A percentile compares a stretch with the other conserved stretches of the same genome.
Conservation (phyloP, 2,797 vertebrate species). For the Telmatherina bonti region DNA sequence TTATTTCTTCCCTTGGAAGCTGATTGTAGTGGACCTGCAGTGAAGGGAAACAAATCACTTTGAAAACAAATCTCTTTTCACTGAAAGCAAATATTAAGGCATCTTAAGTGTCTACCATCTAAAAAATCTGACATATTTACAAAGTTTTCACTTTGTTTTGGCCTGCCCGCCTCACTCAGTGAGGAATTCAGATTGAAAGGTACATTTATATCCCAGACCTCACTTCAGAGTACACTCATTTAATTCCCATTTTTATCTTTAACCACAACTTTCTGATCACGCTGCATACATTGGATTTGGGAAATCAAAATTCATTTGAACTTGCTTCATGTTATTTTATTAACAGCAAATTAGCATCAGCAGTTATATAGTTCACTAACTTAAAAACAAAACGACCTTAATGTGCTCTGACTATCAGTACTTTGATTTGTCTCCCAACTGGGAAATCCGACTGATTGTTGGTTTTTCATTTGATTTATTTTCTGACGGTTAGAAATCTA, state of each 20-base stretch:
- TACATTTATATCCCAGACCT: not conserved
- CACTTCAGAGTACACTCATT: not conserved
- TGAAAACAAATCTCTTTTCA: not conserved
- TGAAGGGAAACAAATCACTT: not conserved
- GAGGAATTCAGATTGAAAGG: not conserved
- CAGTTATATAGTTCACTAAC: not conserved
- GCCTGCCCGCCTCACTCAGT: no score
- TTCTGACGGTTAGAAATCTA: not conserved
- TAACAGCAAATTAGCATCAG: not conserved
- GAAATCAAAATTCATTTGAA: not conserved
- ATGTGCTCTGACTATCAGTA: not conserved
- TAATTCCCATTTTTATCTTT: not conserved
- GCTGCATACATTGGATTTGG: not conserved
- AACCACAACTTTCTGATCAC: not conserved
- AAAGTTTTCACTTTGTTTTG: not conserved
- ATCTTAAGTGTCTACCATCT: not conserved
- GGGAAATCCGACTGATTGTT: not conserved
- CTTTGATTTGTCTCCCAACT: not conserved
- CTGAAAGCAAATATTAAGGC: not conserved
- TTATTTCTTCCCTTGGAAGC: conserved; percentile 2
- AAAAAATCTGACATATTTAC: not conserved
- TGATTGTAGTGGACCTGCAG: not conserved
- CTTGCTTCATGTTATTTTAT: not conserved
- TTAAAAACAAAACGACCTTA: not conserved
- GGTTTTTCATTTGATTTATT: not conserved